Evolutionary conservation across 2,797 vertebrate species (phyloP).

Genomic region (Poeciliopsis paucimaculata): DNA sequence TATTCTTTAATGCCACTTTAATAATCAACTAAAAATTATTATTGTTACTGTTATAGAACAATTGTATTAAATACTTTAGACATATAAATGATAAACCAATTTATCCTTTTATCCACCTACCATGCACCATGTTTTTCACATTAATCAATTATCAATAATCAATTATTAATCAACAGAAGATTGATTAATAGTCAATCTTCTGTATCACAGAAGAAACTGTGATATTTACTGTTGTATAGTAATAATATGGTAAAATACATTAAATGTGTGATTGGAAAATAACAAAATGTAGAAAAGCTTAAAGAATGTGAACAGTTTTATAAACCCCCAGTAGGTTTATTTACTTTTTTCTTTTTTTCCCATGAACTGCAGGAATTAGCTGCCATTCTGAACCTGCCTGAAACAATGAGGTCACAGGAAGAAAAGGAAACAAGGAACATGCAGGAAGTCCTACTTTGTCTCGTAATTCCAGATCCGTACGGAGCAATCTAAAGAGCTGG

Average conservation of each 20-base stretch:
- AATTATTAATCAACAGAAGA: too few relatives aligned
- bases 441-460: constrained; percentile 82
- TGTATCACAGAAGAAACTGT: neutral
- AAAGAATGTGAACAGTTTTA: neutral
- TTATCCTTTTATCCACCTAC: too few relatives aligned
- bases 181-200: too few relatives aligned
- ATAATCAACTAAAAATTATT: too few relatives aligned
- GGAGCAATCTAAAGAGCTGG: constrained; percentile 91
- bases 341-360: neutral
- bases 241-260: neutral
- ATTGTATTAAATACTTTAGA: too few relatives aligned
- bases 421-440: neutral
- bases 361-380: neutral
- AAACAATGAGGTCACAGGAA: neutral
- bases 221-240: neutral
- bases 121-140: too few relatives aligned
- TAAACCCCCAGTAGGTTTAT: neutral
- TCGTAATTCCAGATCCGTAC: constrained; percentile 95
- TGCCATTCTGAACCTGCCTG: neutral
- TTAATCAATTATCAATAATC: too few relatives aligned
- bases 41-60: too few relatives aligned
- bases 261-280: neutral
- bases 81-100: too few relatives aligned
- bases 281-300: neutral
- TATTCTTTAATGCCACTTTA: too few relatives aligned